Conservation (phyloP, 2,113 vertebrate species). For the Oceanodroma tethys region DNA sequence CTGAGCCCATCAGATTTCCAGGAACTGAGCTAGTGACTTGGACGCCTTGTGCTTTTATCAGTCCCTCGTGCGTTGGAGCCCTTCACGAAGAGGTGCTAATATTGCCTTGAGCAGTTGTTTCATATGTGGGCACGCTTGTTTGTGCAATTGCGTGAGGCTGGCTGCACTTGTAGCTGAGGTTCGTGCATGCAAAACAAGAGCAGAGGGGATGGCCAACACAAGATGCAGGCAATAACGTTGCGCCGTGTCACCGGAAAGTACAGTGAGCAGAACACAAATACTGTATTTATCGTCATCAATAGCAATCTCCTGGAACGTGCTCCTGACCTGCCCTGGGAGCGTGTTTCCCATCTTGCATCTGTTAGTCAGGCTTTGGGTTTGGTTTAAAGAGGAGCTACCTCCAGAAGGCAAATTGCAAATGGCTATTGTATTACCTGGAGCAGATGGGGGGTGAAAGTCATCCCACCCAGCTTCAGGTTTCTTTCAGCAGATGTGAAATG, state of each 20-base stretch:
- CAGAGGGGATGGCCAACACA: background rate
- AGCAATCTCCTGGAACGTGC: background rate
- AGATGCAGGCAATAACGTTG: background rate
- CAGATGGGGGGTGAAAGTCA: background rate
- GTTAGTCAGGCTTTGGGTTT: background rate
- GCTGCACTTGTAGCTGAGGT: background rate
- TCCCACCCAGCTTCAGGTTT: background rate
- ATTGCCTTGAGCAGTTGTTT: background rate
- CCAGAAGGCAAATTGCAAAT: background rate
- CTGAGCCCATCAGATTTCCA: conserved; percentile 22
- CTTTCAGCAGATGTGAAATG: background rate
- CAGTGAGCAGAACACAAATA: background rate
- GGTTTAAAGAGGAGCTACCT: background rate
- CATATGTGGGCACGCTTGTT: background rate
- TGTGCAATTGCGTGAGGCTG: background rate
- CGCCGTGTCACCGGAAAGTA: background rate
- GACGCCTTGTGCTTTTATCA: background rate
- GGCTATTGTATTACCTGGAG: conserved; percentile 5
- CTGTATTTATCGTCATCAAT: background rate
- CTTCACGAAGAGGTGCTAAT: background rate
- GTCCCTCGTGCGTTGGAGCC: background rate
- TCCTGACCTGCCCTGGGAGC: background rate
- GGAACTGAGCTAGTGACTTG: background rate
- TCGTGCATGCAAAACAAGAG: background rate
- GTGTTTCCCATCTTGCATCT: background rate